Conservation (phyloP, 2,888 invertebrate species). For the Ectropis crepuscularia region DNA sequence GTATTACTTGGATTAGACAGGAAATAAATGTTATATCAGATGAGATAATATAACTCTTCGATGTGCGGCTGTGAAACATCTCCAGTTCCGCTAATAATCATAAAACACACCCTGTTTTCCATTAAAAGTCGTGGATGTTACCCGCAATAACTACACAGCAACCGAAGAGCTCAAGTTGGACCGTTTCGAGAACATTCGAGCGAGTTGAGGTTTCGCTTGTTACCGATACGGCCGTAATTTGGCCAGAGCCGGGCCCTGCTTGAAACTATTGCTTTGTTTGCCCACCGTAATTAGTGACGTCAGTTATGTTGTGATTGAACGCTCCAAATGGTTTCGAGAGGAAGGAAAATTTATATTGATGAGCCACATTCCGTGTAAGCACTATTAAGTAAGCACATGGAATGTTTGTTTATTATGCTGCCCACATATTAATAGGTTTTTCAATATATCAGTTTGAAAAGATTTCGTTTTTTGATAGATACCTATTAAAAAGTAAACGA, state of each 20-base stretch:
- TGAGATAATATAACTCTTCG: no score
- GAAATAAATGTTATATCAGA: no score
- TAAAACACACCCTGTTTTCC: not conserved
- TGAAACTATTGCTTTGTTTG: conserved; percentile 65
- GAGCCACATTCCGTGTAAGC: not conserved
- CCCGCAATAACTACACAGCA: conserved; percentile 8
- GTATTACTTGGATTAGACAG: no score
- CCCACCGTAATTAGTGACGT: conserved; percentile 60
- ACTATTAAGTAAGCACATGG: no score
- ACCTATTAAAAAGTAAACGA: no score
- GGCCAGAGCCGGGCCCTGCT: conserved; percentile 64
- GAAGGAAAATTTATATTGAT: not conserved
- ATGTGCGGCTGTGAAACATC: no score
- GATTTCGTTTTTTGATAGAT: no score
- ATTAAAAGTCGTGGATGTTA: conserved; percentile 1
- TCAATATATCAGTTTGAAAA: no score
- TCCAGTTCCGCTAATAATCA: no score
- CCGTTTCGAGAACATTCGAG: conserved; percentile 21
- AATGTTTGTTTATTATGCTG: no score
- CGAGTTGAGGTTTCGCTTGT: conserved; percentile 56
- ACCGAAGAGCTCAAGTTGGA: conserved; percentile 11
- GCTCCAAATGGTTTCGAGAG: conserved; percentile 19
- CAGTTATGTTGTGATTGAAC: conserved; percentile 56
- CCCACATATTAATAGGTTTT: no score
- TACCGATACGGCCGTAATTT: conserved; percentile 64